Evolutionary conservation across 2,888 invertebrate species (phyloP), one percentile per base, ranked within the genome.

Genomic region (Coecobrya sp.): DNA sequence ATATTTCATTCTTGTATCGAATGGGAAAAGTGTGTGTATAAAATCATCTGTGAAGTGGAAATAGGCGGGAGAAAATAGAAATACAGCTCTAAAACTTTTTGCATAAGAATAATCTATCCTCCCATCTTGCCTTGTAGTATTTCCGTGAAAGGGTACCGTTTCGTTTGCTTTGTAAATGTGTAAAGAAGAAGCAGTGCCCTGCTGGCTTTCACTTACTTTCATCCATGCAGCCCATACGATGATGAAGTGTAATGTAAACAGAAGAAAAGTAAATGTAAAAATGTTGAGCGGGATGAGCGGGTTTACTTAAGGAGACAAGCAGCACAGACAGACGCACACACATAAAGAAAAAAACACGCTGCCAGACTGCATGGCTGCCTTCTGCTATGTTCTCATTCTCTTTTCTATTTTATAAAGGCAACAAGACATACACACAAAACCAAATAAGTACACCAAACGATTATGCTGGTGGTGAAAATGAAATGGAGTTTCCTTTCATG

Each of bases 241-340:
- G 73, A 73, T 73, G 73, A 76, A 49, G 76, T 76, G 76, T 49
- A 76, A 76, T 49, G 76, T 76, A 76, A 76, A 76, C 76, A 76
- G 25, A 49, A 76, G 45, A 30, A 68, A 45, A 49, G 76, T 36
- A 76, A 49, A 0, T 11, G 68, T 68, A 68, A n/a, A n/a, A n/a
- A n/a, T n/a, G n/a, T n/a, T n/a, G n/a, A n/a, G n/a, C 10, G 68
- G 4, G 25, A 16, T 30, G 30, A 16, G 30, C 2, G 68, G 8
- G 68, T 68, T 30, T 30, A 16, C 30, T 30, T 68, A 30, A 13
- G 30, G 16, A 68, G 68, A 68, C 30, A 30, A 16, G 11, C 19
- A 68, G 30, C n/a, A 68, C n/a, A 49, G 7, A 13, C n/a, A 25
- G 25, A 62, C 10, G 10, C 5, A 62, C 25, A 25, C 62, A 8